Evolutionary conservation across 1,140 invertebrate species (phyloP).

Genomic region (Drosophila santomea): DNA sequence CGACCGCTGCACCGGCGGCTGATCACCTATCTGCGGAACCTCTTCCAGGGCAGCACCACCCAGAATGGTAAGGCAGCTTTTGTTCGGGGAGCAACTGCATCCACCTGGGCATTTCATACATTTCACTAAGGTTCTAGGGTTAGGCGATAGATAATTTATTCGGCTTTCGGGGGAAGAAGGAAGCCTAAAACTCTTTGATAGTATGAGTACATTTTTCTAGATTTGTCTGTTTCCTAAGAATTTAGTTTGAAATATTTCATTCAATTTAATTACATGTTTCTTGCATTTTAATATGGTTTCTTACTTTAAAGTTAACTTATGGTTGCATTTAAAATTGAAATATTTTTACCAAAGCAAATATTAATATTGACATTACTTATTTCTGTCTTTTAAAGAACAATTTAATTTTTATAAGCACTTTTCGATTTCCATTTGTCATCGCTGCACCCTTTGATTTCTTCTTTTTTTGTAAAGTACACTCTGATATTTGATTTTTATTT

Average conservation of each 20-base stretch:
- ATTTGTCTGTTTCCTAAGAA: too few relatives aligned
- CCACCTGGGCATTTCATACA: conserved; percentile 1
- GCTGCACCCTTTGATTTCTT: neutral
- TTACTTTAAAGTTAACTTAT: too few relatives aligned
- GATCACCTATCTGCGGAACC: conserved; percentile 74
- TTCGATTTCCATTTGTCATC: neutral
- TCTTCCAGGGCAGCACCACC: conserved; percentile 77
- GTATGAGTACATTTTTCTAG: too few relatives aligned
- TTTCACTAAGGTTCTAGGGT: neutral
- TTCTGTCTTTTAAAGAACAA: neutral
- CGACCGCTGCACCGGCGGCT: conserved; percentile 77
- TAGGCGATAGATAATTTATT: too few relatives aligned
- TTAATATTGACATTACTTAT: too few relatives aligned
- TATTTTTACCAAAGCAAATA: too few relatives aligned
- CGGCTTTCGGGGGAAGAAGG: too few relatives aligned
- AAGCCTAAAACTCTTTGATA: too few relatives aligned
- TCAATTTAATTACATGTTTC: too few relatives aligned
- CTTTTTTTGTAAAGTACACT: neutral
- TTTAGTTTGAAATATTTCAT: too few relatives aligned
- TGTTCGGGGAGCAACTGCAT: neutral
- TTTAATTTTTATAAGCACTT: neutral
- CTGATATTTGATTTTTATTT: conserved; percentile 7
- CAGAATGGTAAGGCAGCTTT: conserved; percentile 73
- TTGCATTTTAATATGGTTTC: too few relatives aligned
- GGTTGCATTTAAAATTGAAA: too few relatives aligned